Conservation (phyloP, 2,113 vertebrate genomes). For the Mus pahari region DNA sequence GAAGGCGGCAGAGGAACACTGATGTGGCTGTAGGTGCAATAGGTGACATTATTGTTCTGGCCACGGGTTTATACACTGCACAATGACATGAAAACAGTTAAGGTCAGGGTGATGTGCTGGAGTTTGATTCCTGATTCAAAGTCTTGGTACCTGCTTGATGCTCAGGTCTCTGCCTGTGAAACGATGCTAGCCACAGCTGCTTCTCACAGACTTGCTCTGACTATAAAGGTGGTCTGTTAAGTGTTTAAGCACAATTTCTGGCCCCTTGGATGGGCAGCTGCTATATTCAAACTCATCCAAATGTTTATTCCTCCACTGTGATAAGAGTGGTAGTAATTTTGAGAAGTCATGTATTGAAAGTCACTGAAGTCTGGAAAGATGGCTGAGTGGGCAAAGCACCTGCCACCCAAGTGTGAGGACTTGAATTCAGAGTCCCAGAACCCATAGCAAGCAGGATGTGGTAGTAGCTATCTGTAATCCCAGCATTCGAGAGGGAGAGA, state of each 20-base stretch:
- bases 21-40: background rate
- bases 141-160: background rate
- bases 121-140: background rate
- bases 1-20: background rate
- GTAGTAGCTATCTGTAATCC: background rate
- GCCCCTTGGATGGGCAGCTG: background rate
- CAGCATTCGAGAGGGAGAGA: background rate
- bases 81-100: background rate
- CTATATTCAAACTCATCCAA: background rate
- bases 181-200: background rate
- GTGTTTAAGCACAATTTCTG: background rate
- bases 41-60: background rate
- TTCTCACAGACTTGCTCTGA: slow-evolving; percentile 15
- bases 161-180: background rate
- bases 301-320: background rate
- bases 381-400: background rate
- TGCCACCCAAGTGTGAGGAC: background rate
- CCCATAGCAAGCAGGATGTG: background rate
- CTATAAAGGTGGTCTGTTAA: slow-evolving; percentile 18
- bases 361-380: background rate
- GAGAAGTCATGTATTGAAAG: background rate
- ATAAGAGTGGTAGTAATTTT: background rate
- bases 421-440: background rate
- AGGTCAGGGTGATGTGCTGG: too few species aligned
- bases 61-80: background rate